These are phyloP conservation scores for Engystomops pustulosus DNA, from an alignment of 2,113 vertebrate species.

Conservation along the genomic window DNA sequence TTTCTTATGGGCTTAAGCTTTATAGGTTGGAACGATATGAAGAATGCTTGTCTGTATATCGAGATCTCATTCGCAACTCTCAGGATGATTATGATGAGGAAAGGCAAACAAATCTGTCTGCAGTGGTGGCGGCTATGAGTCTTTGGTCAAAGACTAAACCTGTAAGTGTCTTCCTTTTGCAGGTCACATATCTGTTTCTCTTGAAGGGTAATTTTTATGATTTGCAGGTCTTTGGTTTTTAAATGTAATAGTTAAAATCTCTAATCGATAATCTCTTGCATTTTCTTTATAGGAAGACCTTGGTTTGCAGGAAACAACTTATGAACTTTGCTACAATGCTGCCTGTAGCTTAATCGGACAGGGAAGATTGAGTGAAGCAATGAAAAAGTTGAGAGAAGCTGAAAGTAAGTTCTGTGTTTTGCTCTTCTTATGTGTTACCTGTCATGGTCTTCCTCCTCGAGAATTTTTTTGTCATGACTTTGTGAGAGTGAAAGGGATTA, in stretches of 20 bases:
- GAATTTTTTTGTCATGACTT: too few species aligned
- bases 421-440: too few species aligned
- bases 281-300: conserved; percentile 83
- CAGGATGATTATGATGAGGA: conserved; percentile 99
- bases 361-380: conserved; percentile 83
- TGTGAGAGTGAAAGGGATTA: too few species aligned
- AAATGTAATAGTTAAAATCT: too few species aligned
- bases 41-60: conserved; percentile 89
- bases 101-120: conserved; percentile 95
- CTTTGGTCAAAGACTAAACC: conserved; percentile 86
- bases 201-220: too few species aligned
- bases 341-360: conserved; percentile 92
- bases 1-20: conserved; percentile 73
- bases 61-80: conserved; percentile 95
- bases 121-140: conserved; percentile 91
- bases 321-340: conserved; percentile 94
- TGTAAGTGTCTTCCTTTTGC: conserved; percentile 69
- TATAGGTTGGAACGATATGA: conserved; percentile 92
- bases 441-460: too few species aligned
- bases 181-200: too few species aligned
- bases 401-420: conserved; percentile 85
- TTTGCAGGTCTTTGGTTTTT: too few species aligned
- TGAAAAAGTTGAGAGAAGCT: conserved; percentile 88
- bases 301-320: conserved; percentile 89
- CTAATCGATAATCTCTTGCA: neutral